Conservation (phyloP, 2,113 vertebrate species). For the Peromyscus californicus region DNA sequence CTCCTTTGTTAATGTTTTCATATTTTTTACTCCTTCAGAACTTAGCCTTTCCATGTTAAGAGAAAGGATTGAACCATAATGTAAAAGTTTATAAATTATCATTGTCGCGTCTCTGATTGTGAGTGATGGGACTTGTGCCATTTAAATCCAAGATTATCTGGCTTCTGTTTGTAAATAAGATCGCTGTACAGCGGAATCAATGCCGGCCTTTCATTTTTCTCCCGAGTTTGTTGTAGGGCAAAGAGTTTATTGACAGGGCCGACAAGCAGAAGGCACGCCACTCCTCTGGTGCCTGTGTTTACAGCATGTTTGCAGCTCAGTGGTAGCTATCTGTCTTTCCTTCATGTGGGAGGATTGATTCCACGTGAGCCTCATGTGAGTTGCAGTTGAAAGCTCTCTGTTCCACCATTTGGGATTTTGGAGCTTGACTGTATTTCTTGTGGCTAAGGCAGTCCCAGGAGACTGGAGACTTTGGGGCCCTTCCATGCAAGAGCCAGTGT, state of each 20-base stretch:
- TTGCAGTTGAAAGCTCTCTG: rapidly evolving
- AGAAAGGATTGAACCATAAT: constrained; percentile 11
- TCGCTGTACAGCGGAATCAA: background rate
- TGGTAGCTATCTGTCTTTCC: background rate
- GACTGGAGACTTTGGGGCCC: background rate
- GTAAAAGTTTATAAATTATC: constrained; percentile 54
- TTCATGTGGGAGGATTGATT: rapidly evolving
- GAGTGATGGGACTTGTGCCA: constrained; percentile 58
- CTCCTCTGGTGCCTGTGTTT: background rate
- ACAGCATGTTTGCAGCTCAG: rapidly evolving
- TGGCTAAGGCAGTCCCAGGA: rapidly evolving
- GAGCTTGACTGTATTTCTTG: background rate
- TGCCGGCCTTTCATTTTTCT: constrained; percentile 58
- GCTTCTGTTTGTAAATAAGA: constrained; percentile 71
- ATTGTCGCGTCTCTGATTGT: constrained; percentile 15
- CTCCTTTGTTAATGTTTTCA: background rate
- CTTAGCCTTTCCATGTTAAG: background rate
- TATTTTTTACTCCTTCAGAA: constrained; percentile 3
- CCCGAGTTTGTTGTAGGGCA: background rate
- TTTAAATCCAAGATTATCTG: constrained; percentile 56
- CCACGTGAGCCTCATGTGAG: rapidly evolving
- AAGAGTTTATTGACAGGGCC: background rate
- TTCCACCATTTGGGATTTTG: rapidly evolving
- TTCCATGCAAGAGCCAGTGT: no score
- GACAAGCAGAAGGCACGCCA: background rate